Evolutionary conservation across 2,113 vertebrate genomes (phyloP), one percentile per base, ranked within the genome.

Genomic region (Chlorodrepanis virens): DNA sequence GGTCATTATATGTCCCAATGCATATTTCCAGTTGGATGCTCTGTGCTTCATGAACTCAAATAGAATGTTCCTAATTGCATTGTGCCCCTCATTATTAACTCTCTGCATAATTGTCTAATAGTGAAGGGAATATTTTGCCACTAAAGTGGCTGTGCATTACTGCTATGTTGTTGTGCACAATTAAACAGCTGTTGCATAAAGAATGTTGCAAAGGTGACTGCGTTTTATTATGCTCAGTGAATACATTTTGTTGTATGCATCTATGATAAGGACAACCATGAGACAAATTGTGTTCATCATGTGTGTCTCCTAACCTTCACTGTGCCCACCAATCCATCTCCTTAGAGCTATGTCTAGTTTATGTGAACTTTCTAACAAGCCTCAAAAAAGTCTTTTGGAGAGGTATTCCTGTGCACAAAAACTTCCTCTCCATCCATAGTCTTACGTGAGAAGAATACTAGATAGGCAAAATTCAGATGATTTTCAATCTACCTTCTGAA

Each of bases 111-210:
- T 94, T 82, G 92, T 60, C 86, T 89, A 65, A 76, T 57, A 92
- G 72, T 4, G 3, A 86, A 90, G 92, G 93, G 93, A 96, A 94
- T 96, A 94, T 96, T 93, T 92, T 96, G 76, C 65, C 72, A 65
- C 90, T 84, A 12, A 94, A 96, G 88, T 28, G 23, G 23, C 27
- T 90, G 79, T 65, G 72, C 52, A 90, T 77, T 92, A 39, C 86
- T 90, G 44, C 22, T 82, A 8, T 86, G 64, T 60, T 93, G 75
- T 67, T 81, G 92, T 90, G 90, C 90, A 89, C 90, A 93, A 87
- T 95, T 93, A 93, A 96, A 90, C 92, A 96, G 88, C 83, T 95
- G 69, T 71, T 94, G 72, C 53, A 33, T 78, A 78, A 83, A 56
- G 71, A 87, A 71, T 75, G 72, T 18, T 92, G 40, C 49, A 93